Base-by-base conservation (phyloP, 2,888 invertebrate species). In the Synanthedon tipuliformis region DNA sequence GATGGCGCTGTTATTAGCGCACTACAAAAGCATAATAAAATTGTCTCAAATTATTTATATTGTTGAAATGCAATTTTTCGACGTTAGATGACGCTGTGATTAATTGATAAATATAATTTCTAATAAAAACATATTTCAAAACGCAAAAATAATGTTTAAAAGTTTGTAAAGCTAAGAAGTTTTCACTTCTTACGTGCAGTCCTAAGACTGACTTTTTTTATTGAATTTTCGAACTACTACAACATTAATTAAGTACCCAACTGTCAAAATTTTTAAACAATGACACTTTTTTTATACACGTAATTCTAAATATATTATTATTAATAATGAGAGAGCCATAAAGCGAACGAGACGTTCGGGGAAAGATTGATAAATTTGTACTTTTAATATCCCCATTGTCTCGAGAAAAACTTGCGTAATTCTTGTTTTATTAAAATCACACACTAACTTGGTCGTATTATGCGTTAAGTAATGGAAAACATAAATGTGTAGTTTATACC, bases 351-450 rank as follows among this genome's bases (percentile, higher is more conserved):
- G 73, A 66, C 69, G 62, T 59, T 10, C 64, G 65, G 77, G 81
- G 78, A 71, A 65, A 68, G 61, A 69, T 64, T 81, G 81, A 81
- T 83, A 81, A 84, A 84, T 86, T 86, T 86, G 86, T 86, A 86
- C 86, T 86, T 78, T 50, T 85, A 66, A 63, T 61, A 69, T 67
- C 72, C 78, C 81, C 77, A 66, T 65, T 69, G 65, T 64, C 70
- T 68, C 67, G 64, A 34, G 34, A 34, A 34, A 23, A 63, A 66
- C 59, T 59, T 56, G 56, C 65, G 61, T 58, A 56, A 56, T 59
- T 64, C 80, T 79, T 80, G 77, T 81, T 79, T 77, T 71, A 77
- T 66, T 66, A 69, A 45, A 70, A 74, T 77, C 78, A 76, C 67
- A 68, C 58, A 65, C 83, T 83, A 85, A 73, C 62, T 85, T 85